Conservation (phyloP, 2,888 invertebrate species). For the Zhengitettix transpicula region DNA sequence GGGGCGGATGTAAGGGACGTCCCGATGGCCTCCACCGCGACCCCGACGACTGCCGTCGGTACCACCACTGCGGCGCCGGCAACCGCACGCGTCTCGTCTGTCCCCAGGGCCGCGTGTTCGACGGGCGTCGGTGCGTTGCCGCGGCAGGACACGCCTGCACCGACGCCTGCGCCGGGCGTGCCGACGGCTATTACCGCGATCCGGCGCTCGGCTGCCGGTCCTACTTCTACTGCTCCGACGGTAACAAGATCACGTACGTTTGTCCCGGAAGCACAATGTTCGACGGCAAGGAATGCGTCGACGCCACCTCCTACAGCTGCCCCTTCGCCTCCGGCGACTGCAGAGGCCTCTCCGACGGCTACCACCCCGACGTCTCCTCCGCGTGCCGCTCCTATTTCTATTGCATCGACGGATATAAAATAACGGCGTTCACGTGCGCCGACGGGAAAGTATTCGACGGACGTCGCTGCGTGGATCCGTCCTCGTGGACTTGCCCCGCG, state of each 20-base stretch:
- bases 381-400: constrained; percentile 41
- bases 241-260: constrained; percentile 38
- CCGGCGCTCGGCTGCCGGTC: constrained; percentile 34
- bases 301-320: constrained; percentile 23
- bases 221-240: constrained; percentile 38
- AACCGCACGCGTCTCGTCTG: constrained; percentile 29
- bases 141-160: constrained; percentile 25
- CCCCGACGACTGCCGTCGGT: constrained; percentile 28
- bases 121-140: constrained; percentile 29
- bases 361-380: constrained; percentile 35
- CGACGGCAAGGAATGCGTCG: constrained; percentile 34
- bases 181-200: constrained; percentile 37
- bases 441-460: constrained; percentile 41
- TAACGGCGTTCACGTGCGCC: constrained; percentile 36
- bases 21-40: constrained; percentile 29
- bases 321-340: constrained; percentile 31
- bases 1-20: constrained; percentile 17
- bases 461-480: constrained; percentile 32
- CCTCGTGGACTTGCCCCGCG: constrained; percentile 27
- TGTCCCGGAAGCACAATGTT: constrained; percentile 35
- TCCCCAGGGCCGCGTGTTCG: constrained; percentile 27
- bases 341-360: constrained; percentile 33
- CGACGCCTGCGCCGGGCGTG: constrained; percentile 27
- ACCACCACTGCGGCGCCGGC: constrained; percentile 32
- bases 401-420: constrained; percentile 36